Base-by-base conservation (phyloP, 2,113 vertebrate species). In the Xenopus borealis region DNA sequence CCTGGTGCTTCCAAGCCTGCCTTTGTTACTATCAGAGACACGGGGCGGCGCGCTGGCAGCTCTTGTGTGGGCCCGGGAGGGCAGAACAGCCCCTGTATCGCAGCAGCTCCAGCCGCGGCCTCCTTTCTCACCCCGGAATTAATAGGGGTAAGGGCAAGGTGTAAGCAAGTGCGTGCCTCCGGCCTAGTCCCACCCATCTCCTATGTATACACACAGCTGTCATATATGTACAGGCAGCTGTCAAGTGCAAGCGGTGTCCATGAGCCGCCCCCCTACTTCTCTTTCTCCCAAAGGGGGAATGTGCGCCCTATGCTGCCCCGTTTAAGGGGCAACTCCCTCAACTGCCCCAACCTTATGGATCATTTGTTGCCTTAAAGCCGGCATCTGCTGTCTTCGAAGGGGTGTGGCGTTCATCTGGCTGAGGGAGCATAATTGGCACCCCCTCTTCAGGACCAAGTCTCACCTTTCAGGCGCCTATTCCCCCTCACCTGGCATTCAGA, bases 151-250 rank as follows among this genome's bases (percentile, higher is more conserved):
- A 59, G 23, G 73, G 57, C 66, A 12, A 75, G 33, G 33, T 4
- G 33, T 27, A 3, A 40, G 10, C 30, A 16, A 27, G 20, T 46
- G 17, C 12, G 19, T 55, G 50, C 23, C 52, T 30, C 10, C 7
- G 23, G 16, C 67, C 52, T n/a, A 57, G 10, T 58, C 58, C 50
- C 30, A 19, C n/a, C 27, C 61, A 27, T 44, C 9, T 46, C 20
- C 55, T 23, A 70, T 76, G 74, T 76, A 6, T 16, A 57, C 66
- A 55, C 50, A 64, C 74, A 70, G 67, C 47, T 77, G 47, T 69
- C 66, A 63, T 77, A 69, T 76, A 77, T 77, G 74, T 77, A 17
- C 50, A 70, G 66, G 58, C 64, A 18, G 57, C 66, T 69, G 66
- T 69, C 74, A 66, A 9, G 30, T 58, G 62, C 30, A 18, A 46